Conservation (phyloP, 23 tunicate species). For the Ascidia mentula region DNA sequence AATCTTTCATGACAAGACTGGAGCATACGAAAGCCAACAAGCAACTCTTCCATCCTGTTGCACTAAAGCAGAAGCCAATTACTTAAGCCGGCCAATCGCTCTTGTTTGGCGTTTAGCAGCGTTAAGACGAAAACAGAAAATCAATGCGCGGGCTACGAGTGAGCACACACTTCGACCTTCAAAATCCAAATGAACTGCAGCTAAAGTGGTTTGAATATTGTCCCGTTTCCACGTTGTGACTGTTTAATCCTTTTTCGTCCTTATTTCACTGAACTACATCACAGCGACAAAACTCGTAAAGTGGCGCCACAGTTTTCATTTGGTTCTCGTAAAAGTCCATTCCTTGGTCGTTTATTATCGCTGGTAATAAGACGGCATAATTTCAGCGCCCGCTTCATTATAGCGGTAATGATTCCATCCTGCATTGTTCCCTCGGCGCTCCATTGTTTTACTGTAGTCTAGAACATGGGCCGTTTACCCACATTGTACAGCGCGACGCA, state of each 20-base stretch:
- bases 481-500: slow-evolving; percentile 1
- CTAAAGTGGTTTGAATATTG: not conserved
- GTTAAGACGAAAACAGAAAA: not conserved
- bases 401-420: not conserved
- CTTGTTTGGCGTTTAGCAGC: slow-evolving; percentile 6
- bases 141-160: not conserved
- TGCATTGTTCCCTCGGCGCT: slow-evolving; percentile 4
- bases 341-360: not conserved
- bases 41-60: no score
- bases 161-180: not conserved
- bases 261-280: not conserved
- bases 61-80: slow-evolving; percentile 4
- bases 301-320: not conserved
- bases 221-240: not conserved
- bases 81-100: not conserved
- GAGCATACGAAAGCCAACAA: no score
- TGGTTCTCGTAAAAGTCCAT: not conserved
- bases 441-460: not conserved
- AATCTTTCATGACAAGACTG: no score
- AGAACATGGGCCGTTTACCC: not conserved
- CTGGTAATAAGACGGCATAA: not conserved
- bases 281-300: not conserved
- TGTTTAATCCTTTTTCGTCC: not conserved
- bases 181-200: not conserved
- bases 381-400: not conserved